Base-by-base conservation (phyloP, 2,797 vertebrate species). In the Limosa lapponica region DNA sequence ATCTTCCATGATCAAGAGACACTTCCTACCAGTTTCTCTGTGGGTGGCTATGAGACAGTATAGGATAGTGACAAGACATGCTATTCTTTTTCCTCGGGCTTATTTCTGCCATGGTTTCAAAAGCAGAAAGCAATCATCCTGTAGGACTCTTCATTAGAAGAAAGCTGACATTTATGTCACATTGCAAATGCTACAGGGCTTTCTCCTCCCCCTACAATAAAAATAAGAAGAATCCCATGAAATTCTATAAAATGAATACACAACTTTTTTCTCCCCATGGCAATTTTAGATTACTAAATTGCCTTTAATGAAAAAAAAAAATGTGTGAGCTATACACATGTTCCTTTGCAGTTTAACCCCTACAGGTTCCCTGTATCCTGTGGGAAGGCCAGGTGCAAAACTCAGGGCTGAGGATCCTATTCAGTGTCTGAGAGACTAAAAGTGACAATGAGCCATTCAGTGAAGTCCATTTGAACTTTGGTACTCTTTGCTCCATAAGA, bases 1-100 rank as follows among this genome's bases (percentile, higher is more conserved):
- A 73, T 97, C 93, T 94, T 89, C 65, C 65, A 72, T 32, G 78
- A 97, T 97, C 90, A 96, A 97, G 95, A 96, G 89, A 72, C 4
- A 24, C 8, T 96, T 88, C 84, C 91, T 92, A 90, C 25, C 41
- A 62, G 12, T 92, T 84, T 95, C 95, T 96, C 90, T 69, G 80
- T 62, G 72, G 87, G 71, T 52, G 55, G 64, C 73, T 80, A 41
- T 54, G 49, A 95, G 75, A 89, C 66, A 88, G 32, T 28, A 55
- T 4, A 59, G 36, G 48, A 70, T 12, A 92, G 84, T 27, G 36
- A 93, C 73, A 69, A 95, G 73, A 91, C 25, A 77, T 6, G 19
- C 36, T 87, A 30, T 39, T 95, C 41, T 83, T 95, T 94, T 84
- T 92, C 90, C 86, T 95, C 37, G 28, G 93, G 90, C 78, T 93